A percentile compares a stretch with the other conserved stretches of the same genome.
Evolutionary conservation across 2,113 vertebrate genomes (phyloP).

Genomic region (Oncorhynchus masou): DNA sequence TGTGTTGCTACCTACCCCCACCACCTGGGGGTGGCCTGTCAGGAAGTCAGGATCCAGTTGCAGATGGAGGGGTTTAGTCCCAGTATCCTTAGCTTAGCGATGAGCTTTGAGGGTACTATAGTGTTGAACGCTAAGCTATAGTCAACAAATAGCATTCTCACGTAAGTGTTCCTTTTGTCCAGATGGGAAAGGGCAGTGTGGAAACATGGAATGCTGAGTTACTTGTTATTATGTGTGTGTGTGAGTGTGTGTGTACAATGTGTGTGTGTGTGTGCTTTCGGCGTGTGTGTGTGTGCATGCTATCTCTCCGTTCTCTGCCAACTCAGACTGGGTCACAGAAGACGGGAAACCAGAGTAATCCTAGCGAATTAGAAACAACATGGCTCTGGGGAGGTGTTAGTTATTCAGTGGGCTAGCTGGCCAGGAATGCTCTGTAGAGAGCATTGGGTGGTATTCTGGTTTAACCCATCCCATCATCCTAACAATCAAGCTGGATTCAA

Average conservation of each 20-base stretch:
- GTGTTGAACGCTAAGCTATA: no score
- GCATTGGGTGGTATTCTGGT: slow-evolving; percentile 42
- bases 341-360: slow-evolving; percentile 36
- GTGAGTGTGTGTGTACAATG: neutral
- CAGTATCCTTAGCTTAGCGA: no score
- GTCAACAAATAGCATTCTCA: no score
- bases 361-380: slow-evolving; percentile 39
- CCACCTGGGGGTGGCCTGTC: no score
- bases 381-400: slow-evolving; percentile 35
- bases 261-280: no score
- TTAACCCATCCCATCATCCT: slow-evolving; percentile 46
- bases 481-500: slow-evolving; percentile 52
- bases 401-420: slow-evolving; percentile 14
- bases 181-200: no score
- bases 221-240: slow-evolving; percentile 11
- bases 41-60: no score
- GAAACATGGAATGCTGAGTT: neutral
- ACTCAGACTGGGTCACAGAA: slow-evolving; percentile 23
- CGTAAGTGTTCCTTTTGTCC: no score
- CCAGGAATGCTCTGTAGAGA: slow-evolving; percentile 32
- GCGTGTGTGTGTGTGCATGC: slow-evolving; percentile 5
- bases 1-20: no score
- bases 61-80: no score
- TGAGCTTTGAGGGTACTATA: no score
- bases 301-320: slow-evolving; percentile 19